Conservation (phyloP, 2,797 vertebrate genomes). For the Coilia nasus region DNA sequence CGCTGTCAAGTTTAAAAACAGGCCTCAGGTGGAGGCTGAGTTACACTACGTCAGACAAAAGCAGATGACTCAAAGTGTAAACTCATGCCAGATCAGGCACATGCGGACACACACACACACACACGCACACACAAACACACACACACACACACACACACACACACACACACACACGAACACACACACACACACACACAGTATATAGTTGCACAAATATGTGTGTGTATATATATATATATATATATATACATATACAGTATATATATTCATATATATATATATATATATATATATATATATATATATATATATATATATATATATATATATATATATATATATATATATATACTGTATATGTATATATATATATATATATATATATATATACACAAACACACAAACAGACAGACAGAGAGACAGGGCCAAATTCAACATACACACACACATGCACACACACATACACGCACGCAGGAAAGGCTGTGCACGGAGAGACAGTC, state of each 20-base stretch:
- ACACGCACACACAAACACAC: background rate
- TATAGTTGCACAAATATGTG: background rate
- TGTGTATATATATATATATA: too few relatives aligned
- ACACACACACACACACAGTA: background rate
- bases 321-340: too few relatives aligned
- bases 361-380: background rate
- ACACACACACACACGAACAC: background rate
- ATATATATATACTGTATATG: too few relatives aligned
- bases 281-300: too few relatives aligned
- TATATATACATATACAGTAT: too few relatives aligned
- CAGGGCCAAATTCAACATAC: background rate
- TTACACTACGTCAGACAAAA: background rate
- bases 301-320: too few relatives aligned
- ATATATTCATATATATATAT: too few relatives aligned
- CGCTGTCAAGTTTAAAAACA: background rate
- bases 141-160: background rate
- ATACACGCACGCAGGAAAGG: constrained; percentile 24
- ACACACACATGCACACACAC: background rate
- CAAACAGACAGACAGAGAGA: background rate
- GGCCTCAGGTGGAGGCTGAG: background rate
- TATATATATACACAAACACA: background rate
- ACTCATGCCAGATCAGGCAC: too few relatives aligned
- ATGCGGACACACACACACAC: background rate
- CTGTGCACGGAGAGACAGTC: constrained; percentile 19
- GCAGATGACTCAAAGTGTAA: background rate